Evolutionary conservation across 2,113 vertebrate genomes (phyloP), one percentile per base, ranked within the genome.

Genomic region (Columbina picui): DNA sequence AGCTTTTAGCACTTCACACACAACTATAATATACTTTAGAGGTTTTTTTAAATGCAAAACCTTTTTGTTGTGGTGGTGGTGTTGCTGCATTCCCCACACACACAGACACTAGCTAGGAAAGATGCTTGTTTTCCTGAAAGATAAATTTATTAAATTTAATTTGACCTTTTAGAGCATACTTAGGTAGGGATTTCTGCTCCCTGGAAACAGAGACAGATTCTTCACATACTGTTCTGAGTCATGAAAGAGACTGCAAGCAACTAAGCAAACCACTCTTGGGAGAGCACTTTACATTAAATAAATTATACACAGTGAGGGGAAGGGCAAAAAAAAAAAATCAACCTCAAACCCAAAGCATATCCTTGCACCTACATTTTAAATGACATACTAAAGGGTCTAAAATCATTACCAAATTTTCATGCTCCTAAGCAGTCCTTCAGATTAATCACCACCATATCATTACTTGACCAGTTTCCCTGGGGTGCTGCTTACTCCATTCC

Each of bases 1-100:
- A 88, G 82, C 75, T 84, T 94, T 90, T 77, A 94, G 94, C 45
- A 86, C 55, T 82, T 91, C 57, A 77, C 47, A 65, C 26, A 80
- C 60, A 78, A 39, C 29, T 74, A 55, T 70, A 84, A 80, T 43
- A 84, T 19, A 25, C 68, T 84, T 76, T 18, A 88, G 41, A 39
- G 21, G 6, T 50, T 64, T 55, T 73, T 52, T 39, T 8, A 13
- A 77, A 94, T 53, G 13, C 6, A 94, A 85, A 55, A 29, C 11
- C 6, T 7, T 25, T 32, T 63, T 30, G 39, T 14, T 23, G 43
- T 45, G 43, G 43, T 45, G 43, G 41, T 17, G 41, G 41, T 43
- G 41, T 18, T 19, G 17, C 8, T 45, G 43, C 19, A 18, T 1
- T 2, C 10, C 4, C 10, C 13, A n/a, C 39, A 11, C 39, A 11